Base-by-base conservation (phyloP, 2,113 vertebrate genomes). In the Chunga burmeisteri region DNA sequence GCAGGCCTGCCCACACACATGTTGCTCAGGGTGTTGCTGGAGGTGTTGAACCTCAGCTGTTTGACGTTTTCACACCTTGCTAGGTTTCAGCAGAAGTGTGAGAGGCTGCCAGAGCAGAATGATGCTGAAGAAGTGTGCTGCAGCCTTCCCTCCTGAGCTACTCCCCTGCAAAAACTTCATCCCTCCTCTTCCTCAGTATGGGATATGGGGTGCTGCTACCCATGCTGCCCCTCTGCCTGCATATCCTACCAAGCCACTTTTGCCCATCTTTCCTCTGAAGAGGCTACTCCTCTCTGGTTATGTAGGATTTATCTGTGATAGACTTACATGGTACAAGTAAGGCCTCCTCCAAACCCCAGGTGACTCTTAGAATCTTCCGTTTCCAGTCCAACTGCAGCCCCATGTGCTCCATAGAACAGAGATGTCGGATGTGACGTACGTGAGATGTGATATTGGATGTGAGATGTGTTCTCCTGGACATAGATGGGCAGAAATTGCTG, bases 1-100 rank as follows among this genome's bases (percentile, higher is more conserved):
- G 22, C 59, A 68, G 7, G 4, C 15, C 34, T 88, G 34, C 34
- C 78, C 32, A 40, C 5, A 0, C 8, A 2, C 3, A 1, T 3
- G 8, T 49, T 56, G 25, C 50, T n/a, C 3, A 0, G 44, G 53
- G 34, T 6, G 3, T 71, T 82, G 19, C 42, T 52, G 29, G 47
- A 84, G 44, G 22, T 52, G 12, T 81, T 79, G 75, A 72, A 68
- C 25, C 13, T 90, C 53, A 56, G 21, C 4, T 10, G 27, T 52
- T 29, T 19, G 20, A 32, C 0, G 6, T 13, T 77, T 90, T 61
- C 2, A 0, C 8, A 14, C 16, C 49, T 90, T 0, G 0, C 18
- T 1, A 0, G 4, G 32, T 36, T 53, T 74, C 3, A 0, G 18
- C 10, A 36, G 38, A 68, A 67, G 29, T 8, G 20, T 23, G 38